phyloP scores from a whole-genome alignment of 2,888 invertebrate genomes.

The Aphrophora alni region DNA sequence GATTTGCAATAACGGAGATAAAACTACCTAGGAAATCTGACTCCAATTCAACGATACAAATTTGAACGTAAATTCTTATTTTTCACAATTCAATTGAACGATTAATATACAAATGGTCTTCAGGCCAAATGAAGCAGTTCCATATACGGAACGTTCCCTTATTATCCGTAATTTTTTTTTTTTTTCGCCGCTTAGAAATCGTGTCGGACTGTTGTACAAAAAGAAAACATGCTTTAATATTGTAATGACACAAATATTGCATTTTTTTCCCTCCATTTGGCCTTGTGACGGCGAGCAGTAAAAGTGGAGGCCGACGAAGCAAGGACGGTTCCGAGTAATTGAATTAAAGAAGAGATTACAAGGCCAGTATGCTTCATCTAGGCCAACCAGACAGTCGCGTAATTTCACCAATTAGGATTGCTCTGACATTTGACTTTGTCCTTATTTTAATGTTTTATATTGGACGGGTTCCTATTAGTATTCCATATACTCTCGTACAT shows the following conservation, averaged over 20 bases:
- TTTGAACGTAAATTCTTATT: too few species aligned
- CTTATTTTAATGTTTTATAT: too few species aligned
- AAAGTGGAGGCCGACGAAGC: not conserved
- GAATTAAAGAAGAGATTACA: conserved; percentile 2
- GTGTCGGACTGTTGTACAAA: not conserved
- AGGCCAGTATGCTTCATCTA: not conserved
- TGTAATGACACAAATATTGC: conserved; percentile 1
- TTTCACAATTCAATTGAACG: too few species aligned
- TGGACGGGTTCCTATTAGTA: too few species aligned
- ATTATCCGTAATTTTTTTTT: not conserved
- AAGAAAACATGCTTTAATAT: conserved; percentile 2
- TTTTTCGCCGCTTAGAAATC: not conserved
- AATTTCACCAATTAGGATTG: not conserved
- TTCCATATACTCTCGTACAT: too few species aligned
- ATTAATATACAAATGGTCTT: too few species aligned
- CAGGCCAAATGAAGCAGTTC: too few species aligned
- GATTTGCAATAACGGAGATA: too few species aligned
- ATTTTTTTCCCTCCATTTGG: not conserved
- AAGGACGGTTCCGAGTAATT: not conserved
- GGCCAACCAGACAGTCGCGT: not conserved
- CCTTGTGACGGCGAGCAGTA: not conserved
- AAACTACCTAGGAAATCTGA: too few species aligned
- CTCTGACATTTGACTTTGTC: too few species aligned
- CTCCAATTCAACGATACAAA: too few species aligned
- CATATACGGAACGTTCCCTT: too few species aligned